Evolutionary conservation across 2,113 vertebrate genomes (phyloP).

Genomic region (Brachypteracias leptosomus): DNA sequence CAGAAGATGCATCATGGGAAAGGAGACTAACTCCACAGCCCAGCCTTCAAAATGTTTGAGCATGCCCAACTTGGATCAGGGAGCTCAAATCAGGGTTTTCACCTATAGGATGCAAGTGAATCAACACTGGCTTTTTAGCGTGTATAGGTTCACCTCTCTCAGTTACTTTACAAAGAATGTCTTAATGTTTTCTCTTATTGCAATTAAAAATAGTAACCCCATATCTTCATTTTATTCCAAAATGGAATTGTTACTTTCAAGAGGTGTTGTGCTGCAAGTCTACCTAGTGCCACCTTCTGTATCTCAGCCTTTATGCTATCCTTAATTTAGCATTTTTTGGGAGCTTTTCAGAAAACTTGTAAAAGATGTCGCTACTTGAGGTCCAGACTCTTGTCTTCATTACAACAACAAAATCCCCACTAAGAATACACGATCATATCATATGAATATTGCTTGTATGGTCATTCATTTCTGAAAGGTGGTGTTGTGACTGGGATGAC

Average conservation of each 20-base stretch:
- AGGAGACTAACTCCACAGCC: neutral
- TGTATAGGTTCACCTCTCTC: neutral
- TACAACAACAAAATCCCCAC: neutral
- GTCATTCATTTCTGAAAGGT: neutral
- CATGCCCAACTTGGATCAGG: neutral
- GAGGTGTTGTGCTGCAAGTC: neutral
- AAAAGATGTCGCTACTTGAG: neutral
- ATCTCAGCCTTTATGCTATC: neutral
- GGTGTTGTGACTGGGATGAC: neutral
- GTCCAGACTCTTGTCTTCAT: neutral
- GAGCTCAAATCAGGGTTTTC: neutral
- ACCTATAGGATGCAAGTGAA: neutral
- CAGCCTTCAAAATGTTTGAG: neutral
- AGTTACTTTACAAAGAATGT: neutral
- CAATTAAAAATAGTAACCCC: neutral
- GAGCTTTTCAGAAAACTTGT: neutral
- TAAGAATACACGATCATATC: neutral
- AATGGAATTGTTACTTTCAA: neutral
- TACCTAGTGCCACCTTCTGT: neutral
- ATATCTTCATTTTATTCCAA: neutral
- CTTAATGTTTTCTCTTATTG: neutral
- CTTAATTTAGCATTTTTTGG: neutral
- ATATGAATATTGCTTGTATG: neutral
- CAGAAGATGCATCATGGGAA: neutral
- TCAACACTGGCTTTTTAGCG: neutral